phyloP scores from a whole-genome alignment of 2,797 vertebrate species.

The Rhyacichthys aspro region DNA sequence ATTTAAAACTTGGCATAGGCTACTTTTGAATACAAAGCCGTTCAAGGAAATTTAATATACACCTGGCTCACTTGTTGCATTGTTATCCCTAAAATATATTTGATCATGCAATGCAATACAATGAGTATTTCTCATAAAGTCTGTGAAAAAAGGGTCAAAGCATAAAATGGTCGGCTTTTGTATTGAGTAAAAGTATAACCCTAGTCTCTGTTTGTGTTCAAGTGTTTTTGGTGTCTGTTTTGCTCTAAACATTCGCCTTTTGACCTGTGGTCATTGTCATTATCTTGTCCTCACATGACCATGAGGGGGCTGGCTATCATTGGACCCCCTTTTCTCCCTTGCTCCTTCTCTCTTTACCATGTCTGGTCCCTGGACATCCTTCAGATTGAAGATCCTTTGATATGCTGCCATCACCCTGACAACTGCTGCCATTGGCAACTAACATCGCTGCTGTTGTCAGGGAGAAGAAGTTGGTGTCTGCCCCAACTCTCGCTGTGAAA shows the following conservation, averaged over 20 bases:
- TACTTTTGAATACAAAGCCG: no score
- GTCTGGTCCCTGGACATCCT: conserved; percentile 56
- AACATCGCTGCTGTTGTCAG: conserved; percentile 43
- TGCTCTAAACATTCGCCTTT: conserved; percentile 33
- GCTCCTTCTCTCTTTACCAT: conserved; percentile 13
- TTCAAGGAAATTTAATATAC: no score
- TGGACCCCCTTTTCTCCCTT: conserved; percentile 1
- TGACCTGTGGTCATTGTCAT: conserved; percentile 12
- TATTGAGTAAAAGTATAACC: no score
- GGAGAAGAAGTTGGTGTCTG: conserved; percentile 57
- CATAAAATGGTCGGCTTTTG: no score
- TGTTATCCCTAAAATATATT: no score
- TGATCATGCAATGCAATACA: no score
- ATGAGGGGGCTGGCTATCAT: conserved; percentile 31
- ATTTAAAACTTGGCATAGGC: no score
- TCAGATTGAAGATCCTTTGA: conserved; percentile 63
- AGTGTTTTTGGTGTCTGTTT: conserved; percentile 29
- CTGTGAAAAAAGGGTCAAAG: no score
- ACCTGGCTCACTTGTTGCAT: no score
- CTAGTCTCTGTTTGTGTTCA: conserved; percentile 18
- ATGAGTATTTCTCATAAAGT: no score
- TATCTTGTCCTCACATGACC: conserved; percentile 40
- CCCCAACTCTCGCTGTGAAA: conserved; percentile 49
- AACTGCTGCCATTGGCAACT: conserved; percentile 59
- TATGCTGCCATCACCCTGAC: conserved; percentile 54